Evolutionary conservation across 2,888 invertebrate genomes (phyloP).

Genomic region (Saturnia japonica): DNA sequence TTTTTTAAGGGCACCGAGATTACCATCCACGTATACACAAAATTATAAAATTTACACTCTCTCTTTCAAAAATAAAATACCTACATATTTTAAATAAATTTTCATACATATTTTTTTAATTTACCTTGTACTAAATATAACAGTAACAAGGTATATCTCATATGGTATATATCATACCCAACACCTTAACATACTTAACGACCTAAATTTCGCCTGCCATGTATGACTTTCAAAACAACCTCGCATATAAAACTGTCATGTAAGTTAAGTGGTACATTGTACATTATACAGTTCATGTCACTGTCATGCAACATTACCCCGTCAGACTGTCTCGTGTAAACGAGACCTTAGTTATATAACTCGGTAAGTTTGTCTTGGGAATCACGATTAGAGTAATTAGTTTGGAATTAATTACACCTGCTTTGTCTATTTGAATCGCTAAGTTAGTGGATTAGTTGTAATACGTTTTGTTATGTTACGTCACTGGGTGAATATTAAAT

Average conservation of each 20-base stretch:
- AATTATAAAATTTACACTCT: no score
- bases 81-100: no score
- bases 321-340: slow-evolving; percentile 22
- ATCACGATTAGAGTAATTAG: slow-evolving; percentile 65
- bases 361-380: slow-evolving; percentile 46
- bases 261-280: not conserved
- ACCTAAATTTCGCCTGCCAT: not conserved
- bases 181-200: not conserved
- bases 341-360: slow-evolving; percentile 30
- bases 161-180: not conserved
- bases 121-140: no score
- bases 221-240: not conserved
- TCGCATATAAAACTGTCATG: not conserved
- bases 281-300: slow-evolving; percentile 9
- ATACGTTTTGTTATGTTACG: slow-evolving; percentile 15
- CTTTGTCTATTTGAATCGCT: slow-evolving; percentile 47
- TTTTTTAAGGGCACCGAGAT: no score
- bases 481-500: not conserved
- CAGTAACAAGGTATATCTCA: not conserved
- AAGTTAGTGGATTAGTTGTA: slow-evolving; percentile 27
- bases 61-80: no score
- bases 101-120: no score
- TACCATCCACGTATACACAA: no score
- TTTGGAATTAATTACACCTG: slow-evolving; percentile 70
- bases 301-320: slow-evolving; percentile 22